phyloP scores from a whole-genome alignment of 1,140 invertebrate species.

The Dermatophagoides farinae region DNA sequence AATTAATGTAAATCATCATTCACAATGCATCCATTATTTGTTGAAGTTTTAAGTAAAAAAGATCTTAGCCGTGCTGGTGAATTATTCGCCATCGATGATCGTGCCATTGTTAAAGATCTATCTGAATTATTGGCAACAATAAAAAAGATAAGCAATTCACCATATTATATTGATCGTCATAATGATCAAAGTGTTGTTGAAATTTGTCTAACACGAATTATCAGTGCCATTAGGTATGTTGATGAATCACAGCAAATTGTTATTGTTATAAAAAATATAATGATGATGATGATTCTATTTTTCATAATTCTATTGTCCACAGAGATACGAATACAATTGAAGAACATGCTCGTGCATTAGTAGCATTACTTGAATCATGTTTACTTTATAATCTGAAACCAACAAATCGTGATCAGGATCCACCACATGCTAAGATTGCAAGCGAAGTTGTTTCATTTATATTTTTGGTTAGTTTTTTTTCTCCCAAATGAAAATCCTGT shows the following conservation, averaged over 20 bases:
- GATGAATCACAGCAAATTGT: no score
- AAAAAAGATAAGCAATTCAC: constrained; percentile 49
- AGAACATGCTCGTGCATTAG: constrained; percentile 55
- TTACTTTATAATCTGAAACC: constrained; percentile 67
- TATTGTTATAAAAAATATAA: not conserved
- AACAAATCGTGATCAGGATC: constrained; percentile 52
- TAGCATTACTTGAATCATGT: constrained; percentile 61
- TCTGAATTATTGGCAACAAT: constrained; percentile 56
- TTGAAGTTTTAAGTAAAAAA: constrained; percentile 58
- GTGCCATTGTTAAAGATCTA: constrained; percentile 60
- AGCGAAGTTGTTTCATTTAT: constrained; percentile 80
- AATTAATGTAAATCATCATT: not conserved
- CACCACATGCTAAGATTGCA: constrained; percentile 83
- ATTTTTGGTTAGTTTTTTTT: constrained; percentile 49
- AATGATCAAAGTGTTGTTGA: constrained; percentile 83
- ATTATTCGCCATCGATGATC: constrained; percentile 64
- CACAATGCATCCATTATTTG: constrained; percentile 59
- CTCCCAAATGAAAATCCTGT: not conserved
- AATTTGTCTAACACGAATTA: constrained; percentile 69
- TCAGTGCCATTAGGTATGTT: constrained; percentile 51
- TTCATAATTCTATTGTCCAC: constrained; percentile 13
- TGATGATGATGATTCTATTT: constrained; percentile 1
- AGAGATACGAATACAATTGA: constrained; percentile 71
- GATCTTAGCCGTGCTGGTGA: constrained; percentile 70
- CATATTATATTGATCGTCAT: constrained; percentile 58